Evolutionary conservation across 2,888 invertebrate species (phyloP).

Genomic region (Hybos culiciformis): DNA sequence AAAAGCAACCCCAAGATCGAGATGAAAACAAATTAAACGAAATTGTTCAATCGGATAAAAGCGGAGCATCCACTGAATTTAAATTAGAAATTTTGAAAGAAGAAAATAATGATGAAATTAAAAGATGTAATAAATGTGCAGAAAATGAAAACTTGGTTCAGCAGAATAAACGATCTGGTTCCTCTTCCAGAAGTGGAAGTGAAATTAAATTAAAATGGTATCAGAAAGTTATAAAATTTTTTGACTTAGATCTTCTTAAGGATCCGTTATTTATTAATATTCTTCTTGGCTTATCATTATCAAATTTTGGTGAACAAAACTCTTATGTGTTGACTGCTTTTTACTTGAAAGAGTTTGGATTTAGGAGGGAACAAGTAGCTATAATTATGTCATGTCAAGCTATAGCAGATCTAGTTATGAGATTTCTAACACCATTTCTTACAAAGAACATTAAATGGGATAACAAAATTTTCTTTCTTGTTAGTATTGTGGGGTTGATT

Average conservation of each 20-base stretch:
- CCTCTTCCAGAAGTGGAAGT: background rate
- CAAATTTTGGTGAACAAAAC: conserved; percentile 57
- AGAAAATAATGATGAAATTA: conserved; percentile 14
- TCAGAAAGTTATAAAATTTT: conserved; percentile 48
- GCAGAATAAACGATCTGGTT: conserved; percentile 19
- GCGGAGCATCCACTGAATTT: conserved; percentile 23
- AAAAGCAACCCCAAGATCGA: too few relatives aligned
- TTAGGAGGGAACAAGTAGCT: conserved; percentile 43
- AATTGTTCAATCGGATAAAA: background rate
- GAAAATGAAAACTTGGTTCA: background rate
- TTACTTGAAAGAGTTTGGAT: conserved; percentile 51
- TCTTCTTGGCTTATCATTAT: conserved; percentile 57
- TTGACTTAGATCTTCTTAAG: conserved; percentile 54
- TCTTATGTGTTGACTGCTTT: conserved; percentile 61
- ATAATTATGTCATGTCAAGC: conserved; percentile 55
- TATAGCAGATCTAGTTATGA: conserved; percentile 48
- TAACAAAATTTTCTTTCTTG: conserved; percentile 54
- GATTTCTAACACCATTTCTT: conserved; percentile 53
- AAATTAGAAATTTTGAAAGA: conserved; percentile 25
- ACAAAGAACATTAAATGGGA: conserved; percentile 57
- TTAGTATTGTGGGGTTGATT: conserved; percentile 53
- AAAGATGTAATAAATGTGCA: conserved; percentile 11
- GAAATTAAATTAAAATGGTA: conserved; percentile 17
- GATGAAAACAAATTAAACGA: too few relatives aligned
- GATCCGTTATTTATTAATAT: conserved; percentile 56